Percentiles rank a stretch among this genome's conserved stretches.
Conservation (phyloP, 1,140 invertebrate species). For the Drosophila erecta region DNA sequence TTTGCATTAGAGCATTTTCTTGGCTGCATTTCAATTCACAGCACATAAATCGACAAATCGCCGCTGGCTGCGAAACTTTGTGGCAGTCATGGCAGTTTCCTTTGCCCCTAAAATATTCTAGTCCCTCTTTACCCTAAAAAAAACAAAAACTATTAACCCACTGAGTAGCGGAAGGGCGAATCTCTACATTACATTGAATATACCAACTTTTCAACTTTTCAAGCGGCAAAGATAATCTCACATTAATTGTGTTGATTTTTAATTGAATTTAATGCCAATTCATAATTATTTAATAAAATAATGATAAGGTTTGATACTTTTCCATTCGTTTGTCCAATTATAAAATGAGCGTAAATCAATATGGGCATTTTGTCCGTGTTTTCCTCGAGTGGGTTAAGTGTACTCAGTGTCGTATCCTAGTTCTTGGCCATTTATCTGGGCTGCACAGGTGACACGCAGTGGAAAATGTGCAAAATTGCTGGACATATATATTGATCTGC, state of each 20-base stretch:
- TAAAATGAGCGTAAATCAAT: no score
- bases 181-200: no score
- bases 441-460: constrained; percentile 77
- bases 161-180: neutral
- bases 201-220: no score
- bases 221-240: no score
- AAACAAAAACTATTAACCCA: neutral
- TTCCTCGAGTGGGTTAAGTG: constrained; percentile 11
- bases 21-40: constrained; percentile 82
- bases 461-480: constrained; percentile 76
- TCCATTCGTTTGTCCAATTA: no score
- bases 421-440: constrained; percentile 70
- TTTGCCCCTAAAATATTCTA: neutral
- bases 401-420: constrained; percentile 15
- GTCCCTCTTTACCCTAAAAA: neutral
- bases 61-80: constrained; percentile 65
- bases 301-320: no score
- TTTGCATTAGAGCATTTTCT: constrained; percentile 56
- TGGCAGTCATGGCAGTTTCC: constrained; percentile 11
- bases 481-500: constrained; percentile 72
- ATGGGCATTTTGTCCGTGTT: no score
- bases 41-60: constrained; percentile 80
- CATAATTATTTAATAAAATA: no score
- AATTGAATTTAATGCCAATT: neutral
- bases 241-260: neutral